phyloP scores from a whole-genome alignment of 2,888 invertebrate species.

The Synergus japonicus region DNA sequence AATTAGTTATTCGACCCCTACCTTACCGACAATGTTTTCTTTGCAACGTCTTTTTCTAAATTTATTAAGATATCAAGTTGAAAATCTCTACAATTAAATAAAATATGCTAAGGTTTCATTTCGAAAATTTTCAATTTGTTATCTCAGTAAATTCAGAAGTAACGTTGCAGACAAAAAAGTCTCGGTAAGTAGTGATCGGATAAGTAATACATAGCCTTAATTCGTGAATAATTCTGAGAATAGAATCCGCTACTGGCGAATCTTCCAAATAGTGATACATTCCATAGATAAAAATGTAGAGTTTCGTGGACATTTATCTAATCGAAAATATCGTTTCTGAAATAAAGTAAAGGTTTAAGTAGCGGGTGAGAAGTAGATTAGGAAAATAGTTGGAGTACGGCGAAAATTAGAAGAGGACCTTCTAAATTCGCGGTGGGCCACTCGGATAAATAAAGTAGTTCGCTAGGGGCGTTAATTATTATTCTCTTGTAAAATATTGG shows the following conservation, averaged over 20 bases:
- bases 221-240: conserved; percentile 9
- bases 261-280: conserved; percentile 75
- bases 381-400: conserved; percentile 41
- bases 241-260: conserved; percentile 62
- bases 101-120: too few species aligned
- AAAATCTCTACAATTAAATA: too few species aligned
- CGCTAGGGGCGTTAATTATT: conserved; percentile 37
- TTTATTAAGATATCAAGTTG: too few species aligned
- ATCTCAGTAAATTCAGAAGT: too few species aligned
- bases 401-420: conserved; percentile 44
- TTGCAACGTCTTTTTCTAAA: too few species aligned
- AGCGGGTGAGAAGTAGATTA: conserved; percentile 26
- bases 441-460: conserved; percentile 43
- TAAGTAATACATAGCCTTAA: too few species aligned
- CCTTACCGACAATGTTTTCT: too few species aligned
- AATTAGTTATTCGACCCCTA: too few species aligned
- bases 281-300: conserved; percentile 69
- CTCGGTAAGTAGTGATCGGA: too few species aligned
- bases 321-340: conserved; percentile 66
- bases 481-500: conserved; percentile 69
- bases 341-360: conserved; percentile 44
- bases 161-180: too few species aligned
- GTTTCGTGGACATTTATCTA: conserved; percentile 60
- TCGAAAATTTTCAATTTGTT: too few species aligned
- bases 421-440: conserved; percentile 50